Evolutionary conservation across 2,797 vertebrate genomes (phyloP).

Genomic region (Manis javanica): DNA sequence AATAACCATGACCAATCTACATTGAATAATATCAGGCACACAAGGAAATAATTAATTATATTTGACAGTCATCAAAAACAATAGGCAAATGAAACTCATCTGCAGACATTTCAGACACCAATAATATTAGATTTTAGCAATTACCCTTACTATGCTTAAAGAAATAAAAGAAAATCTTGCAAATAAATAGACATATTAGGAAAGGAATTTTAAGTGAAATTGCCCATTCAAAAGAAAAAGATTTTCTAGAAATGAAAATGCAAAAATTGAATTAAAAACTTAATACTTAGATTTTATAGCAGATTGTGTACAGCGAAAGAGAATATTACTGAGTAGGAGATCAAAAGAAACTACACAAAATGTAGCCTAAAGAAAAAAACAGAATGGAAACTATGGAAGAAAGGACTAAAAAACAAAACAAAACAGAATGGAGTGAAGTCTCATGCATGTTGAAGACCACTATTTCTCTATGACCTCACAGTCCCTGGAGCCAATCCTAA

Average conservation of each 20-base stretch:
- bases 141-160: background rate
- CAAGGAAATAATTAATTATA: background rate
- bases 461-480: background rate
- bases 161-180: background rate
- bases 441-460: background rate
- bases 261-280: background rate
- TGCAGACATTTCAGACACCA: background rate
- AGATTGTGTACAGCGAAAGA: slow-evolving; percentile 1
- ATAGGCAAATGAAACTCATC: background rate
- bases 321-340: background rate
- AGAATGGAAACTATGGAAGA: background rate
- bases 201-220: background rate
- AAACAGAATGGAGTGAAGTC: background rate
- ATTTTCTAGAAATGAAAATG: background rate
- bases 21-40: background rate
- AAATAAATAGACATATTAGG: background rate
- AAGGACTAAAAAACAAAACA: background rate
- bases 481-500: background rate
- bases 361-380: background rate
- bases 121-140: background rate
- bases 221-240: background rate
- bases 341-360: background rate
- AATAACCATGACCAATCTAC: background rate
- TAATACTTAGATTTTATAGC: background rate
- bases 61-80: background rate